Percentiles rank a stretch among this genome's conserved stretches.
Conservation (phyloP, 1,140 invertebrate species). For the Atta texana region DNA sequence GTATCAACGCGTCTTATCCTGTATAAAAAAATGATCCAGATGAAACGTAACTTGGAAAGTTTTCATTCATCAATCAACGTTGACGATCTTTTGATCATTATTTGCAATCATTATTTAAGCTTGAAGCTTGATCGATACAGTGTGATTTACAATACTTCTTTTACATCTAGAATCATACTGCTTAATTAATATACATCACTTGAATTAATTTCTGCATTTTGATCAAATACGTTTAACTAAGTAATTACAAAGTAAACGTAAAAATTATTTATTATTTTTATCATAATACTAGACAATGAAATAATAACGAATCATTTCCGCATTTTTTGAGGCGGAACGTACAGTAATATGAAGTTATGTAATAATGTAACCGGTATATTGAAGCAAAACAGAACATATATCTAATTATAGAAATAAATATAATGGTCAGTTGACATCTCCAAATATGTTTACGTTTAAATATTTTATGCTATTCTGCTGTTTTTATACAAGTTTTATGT, state of each 20-base stretch:
- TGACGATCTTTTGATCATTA: not conserved
- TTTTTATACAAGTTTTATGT: not conserved
- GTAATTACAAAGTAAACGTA: not conserved
- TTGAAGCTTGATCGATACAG: not conserved
- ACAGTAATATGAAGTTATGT: constrained; percentile 29
- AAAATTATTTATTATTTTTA: constrained; percentile 32
- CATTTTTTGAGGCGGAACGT: not conserved
- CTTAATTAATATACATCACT: not conserved
- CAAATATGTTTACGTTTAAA: not conserved
- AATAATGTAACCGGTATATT: not conserved
- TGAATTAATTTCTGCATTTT: not conserved
- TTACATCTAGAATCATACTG: not conserved
- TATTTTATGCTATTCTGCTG: not conserved
- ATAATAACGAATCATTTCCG: constrained; percentile 34
- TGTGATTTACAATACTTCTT: not conserved
- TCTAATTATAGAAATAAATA: not conserved
- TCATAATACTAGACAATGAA: not conserved
- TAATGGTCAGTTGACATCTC: not conserved
- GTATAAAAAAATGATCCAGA: not conserved
- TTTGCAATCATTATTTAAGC: not conserved
- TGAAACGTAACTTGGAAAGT: not conserved
- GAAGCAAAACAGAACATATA: not conserved
- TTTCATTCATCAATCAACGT: constrained; percentile 17
- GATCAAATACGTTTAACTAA: not conserved
- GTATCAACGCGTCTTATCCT: constrained; percentile 11